Evolutionary conservation across 2,113 vertebrate species (phyloP).

Genomic region (Cheirogaleus medius): DNA sequence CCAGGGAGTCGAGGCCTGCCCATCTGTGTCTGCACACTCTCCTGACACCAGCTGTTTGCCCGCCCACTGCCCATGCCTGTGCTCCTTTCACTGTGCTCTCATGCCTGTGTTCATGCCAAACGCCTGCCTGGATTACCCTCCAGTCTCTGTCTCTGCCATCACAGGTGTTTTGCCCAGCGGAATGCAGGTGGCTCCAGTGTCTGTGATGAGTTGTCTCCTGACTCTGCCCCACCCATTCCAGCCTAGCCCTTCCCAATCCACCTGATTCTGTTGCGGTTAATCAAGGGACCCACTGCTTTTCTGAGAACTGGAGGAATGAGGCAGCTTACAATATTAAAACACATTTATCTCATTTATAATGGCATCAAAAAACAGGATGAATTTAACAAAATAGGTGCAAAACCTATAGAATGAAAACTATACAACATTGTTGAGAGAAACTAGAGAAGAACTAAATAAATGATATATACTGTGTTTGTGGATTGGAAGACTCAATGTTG

Average conservation of each 20-base stretch:
- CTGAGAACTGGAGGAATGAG: neutral
- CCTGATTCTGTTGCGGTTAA: neutral
- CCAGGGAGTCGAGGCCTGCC: neutral
- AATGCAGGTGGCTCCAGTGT: neutral
- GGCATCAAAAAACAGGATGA: neutral
- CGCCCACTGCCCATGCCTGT: neutral
- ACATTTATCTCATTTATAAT: neutral
- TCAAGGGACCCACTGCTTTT: neutral
- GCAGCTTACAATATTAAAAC: neutral
- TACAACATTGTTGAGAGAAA: neutral
- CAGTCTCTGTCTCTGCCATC: too few species aligned
- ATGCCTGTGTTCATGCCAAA: neutral
- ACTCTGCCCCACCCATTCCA: neutral
- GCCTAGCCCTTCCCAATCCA: neutral
- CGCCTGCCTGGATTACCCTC: neutral
- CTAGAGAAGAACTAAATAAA: neutral
- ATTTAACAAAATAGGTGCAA: neutral
- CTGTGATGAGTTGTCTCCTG: neutral
- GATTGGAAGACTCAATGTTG: neutral
- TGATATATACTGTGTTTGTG: neutral
- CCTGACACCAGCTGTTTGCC: neutral
- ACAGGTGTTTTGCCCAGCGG: neutral
- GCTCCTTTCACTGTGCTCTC: neutral
- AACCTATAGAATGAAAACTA: neutral
- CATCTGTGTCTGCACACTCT: neutral